These are phyloP conservation scores for Onychomys torridus DNA, from an alignment of 2,797 vertebrate species.

Conservation along the genomic window DNA sequence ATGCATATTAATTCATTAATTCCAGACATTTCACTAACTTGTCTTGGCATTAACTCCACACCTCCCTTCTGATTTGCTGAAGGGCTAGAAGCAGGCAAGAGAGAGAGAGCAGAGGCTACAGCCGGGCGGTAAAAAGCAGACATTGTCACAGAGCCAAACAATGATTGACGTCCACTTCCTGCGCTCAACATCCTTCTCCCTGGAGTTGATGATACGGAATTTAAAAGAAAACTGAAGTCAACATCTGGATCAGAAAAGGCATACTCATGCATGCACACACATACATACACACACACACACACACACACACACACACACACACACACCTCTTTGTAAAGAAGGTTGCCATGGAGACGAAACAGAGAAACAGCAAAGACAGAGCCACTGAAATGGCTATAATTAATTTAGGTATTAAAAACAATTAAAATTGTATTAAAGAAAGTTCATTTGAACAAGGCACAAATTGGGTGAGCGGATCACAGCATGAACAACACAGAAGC, in stretches of 20 bases:
- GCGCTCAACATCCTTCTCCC: conserved; percentile 19
- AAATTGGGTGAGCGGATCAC: conserved; percentile 71
- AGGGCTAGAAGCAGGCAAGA: background rate
- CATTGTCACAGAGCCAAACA: background rate
- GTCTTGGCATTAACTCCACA: background rate
- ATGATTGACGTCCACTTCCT: background rate
- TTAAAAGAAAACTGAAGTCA: conserved; percentile 70
- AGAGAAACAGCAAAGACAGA: conserved; percentile 62
- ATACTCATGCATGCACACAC: background rate
- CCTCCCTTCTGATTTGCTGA: background rate
- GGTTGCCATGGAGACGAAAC: conserved; percentile 84
- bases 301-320: background rate
- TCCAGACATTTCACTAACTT: background rate
- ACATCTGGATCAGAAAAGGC: conserved; percentile 29
- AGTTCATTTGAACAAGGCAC: conserved; percentile 74
- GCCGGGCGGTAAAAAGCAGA: background rate
- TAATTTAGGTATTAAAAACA: conserved; percentile 85
- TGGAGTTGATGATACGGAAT: conserved; percentile 34
- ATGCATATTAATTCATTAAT: conserved; percentile 55
- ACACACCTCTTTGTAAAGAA: conserved; percentile 32
- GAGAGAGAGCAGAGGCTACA: background rate
- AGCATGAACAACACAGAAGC: conserved; percentile 63
- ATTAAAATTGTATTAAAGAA: conserved; percentile 83
- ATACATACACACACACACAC: background rate
- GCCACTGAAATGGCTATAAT: conserved; percentile 76